Base-by-base conservation (phyloP, 2,113 vertebrate genomes). In the Petaurus breviceps region DNA sequence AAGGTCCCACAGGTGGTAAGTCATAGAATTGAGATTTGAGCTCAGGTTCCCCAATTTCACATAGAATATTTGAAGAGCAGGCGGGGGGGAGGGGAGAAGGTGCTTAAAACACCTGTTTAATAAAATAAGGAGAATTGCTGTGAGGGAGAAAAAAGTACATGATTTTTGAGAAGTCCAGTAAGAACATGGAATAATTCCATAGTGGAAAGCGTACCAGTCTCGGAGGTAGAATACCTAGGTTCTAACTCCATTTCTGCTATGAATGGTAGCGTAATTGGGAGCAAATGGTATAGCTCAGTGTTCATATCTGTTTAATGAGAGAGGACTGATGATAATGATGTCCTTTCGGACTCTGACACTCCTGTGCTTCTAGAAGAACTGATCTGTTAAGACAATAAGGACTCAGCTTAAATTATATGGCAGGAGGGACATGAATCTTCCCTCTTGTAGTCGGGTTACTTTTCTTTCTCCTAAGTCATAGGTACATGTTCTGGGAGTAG, bases 361-460 rank as follows among this genome's bases (percentile, higher is more conserved):
- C 26, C 37, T 16, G 3, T 68, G 37, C n/a, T 68, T n/a, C 31
- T 68, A 68, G 31, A 68, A 57, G 55, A 57, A 57, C 55, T 23
- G 28, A 26, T 57, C 26, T 57, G 55, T 57, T 26, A 57, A 53
- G 19, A 47, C 11, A 37, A 14, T 89, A 9, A 55, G 51, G 51
- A 24, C 37, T 53, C n/a, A n/a, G 24, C 93, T 95, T 95, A 92
- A 52, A 14, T 93, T 95, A 3, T 91, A 55, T 94, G 51, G 61
- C 31, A 96, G 57, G 26, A 57, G 9, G 55, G 55, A 57, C 26
- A 57, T 57, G 7, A 26, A 55, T 57, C 26, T 57, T 57, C 10
- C 55, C 55, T 57, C 2, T 57, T 57, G 55, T 57, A 28, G 55
- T 28, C 28, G 55, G 25, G 55, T 57, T 28, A 28, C 55, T 24